Percentiles rank a stretch among this genome's conserved stretches.
phyloP scores from a whole-genome alignment of 1,140 invertebrate genomes.

The Drosophila tani region DNA sequence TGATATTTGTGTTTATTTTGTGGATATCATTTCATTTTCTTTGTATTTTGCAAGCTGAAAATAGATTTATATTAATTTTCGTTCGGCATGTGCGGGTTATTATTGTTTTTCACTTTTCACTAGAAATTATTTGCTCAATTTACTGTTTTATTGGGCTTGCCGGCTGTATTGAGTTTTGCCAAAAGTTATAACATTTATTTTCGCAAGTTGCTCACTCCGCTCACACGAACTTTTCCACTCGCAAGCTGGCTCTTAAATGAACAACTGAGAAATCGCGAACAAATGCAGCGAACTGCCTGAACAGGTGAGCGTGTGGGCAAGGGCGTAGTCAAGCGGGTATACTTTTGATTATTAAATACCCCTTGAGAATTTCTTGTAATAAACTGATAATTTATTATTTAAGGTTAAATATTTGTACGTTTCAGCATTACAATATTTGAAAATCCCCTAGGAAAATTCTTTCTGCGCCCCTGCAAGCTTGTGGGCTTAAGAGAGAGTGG shows the following conservation, averaged over 20 bases:
- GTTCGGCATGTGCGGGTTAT: background rate
- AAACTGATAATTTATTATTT: too few species aligned
- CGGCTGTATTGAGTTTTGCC: conserved; percentile 8
- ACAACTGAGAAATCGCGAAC: conserved; percentile 22
- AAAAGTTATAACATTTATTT: background rate
- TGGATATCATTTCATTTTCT: conserved; percentile 58
- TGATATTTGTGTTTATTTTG: conserved; percentile 35
- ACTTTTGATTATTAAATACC: background rate
- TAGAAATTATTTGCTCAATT: background rate
- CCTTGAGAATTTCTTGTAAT: background rate
- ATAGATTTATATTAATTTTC: conserved; percentile 35
- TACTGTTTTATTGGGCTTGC: background rate
- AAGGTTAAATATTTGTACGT: background rate
- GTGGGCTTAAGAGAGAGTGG: conserved; percentile 5
- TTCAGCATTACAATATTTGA: too few species aligned
- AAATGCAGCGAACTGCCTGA: background rate
- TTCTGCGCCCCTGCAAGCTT: background rate
- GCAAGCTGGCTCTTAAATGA: conserved; percentile 24
- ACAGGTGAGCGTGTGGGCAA: conserved; percentile 40
- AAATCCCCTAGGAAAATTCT: background rate
- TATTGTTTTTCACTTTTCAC: conserved; percentile 24
- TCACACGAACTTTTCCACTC: conserved; percentile 35
- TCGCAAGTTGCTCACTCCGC: conserved; percentile 9
- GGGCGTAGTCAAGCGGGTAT: background rate
- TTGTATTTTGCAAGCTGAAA: conserved; percentile 30